A percentile compares a stretch with the other conserved stretches of the same genome.
Conservation (phyloP, 2,797 vertebrate species). For the Pangasius djambal region DNA sequence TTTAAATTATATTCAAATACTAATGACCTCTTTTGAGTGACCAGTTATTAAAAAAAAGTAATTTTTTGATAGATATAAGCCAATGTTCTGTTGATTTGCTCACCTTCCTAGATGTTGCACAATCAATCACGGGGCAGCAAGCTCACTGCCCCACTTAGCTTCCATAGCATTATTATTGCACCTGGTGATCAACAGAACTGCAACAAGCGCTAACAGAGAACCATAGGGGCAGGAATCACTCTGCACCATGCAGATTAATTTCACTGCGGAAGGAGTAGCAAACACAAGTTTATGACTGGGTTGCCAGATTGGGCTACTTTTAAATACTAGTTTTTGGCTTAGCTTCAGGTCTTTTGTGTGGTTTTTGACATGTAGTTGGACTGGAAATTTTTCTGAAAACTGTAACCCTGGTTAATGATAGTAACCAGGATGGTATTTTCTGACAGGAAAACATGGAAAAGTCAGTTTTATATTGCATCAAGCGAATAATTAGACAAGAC, state of each 20-base stretch:
- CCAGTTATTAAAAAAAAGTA: background rate
- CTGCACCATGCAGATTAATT: background rate
- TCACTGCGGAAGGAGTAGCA: background rate
- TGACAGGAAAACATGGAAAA: background rate
- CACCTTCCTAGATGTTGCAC: background rate
- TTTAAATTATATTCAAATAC: slow-evolving; percentile 4
- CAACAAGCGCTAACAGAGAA: background rate
- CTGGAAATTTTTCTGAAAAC: background rate
- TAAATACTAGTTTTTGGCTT: background rate
- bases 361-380: background rate
- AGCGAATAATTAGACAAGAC: background rate
- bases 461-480: background rate
- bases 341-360: background rate
- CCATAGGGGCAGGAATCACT: background rate
- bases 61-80: background rate
- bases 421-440: background rate
- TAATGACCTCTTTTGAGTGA: background rate
- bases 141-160: background rate
- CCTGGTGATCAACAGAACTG: background rate
- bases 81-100: background rate
- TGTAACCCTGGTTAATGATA: background rate
- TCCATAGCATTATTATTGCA: background rate
- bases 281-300: background rate
- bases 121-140: background rate
- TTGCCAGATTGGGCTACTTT: background rate